Evolutionary conservation across 1,140 invertebrate species (phyloP), one percentile per base, ranked within the genome.

Genomic region (Bombus difficillimus): DNA sequence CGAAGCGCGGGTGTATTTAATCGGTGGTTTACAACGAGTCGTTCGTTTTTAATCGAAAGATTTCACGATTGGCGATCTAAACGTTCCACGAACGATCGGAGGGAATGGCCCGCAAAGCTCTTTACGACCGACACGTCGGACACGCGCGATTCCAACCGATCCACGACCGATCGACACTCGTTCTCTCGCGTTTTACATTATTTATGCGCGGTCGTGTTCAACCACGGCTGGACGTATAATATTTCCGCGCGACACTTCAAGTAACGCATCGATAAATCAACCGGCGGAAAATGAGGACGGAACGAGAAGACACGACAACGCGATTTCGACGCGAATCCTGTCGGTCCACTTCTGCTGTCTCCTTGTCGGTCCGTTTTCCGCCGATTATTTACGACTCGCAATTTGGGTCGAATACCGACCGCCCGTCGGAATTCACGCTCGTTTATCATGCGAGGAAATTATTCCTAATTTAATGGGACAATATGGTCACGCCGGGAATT

Each of bases 361-460:
- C 37, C 64, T 66, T 74, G 81, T 43, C 86, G 18, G 41, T 25
- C 76, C 68, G 64, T 76, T 87, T 79, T 81, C 81, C 78, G 13
- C 41, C 32, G 69, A 82, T 89, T 89, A 89, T 81, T 68, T 84
- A 87, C 64, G 32, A 32, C 53, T 79, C 68, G 77, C 57, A 85
- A 89, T 90, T 90, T 89, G n/a, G 79, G 78, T 83, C 85, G 74
- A 86, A 73, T 86, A 59, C 75, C 86, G 69, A 15, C 69, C 4
- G 25, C 9, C 28, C 39, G 43, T 62, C 47, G 86, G 66, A 68
- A 62, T 85, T 59, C 79, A 5, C 43, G 64, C 22, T 41, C 53
- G 66, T 86, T 71, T 80, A 59, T 81, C 37, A 62, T 57, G 5
- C 39, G 39, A 37, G 22, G 39, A 64, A 83, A 89, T 89, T 89